Percentiles rank a stretch among this genome's conserved stretches.
These are phyloP conservation scores for Oncorhynchus tshawytscha DNA, from an alignment of 2,113 vertebrate genomes.

Conservation along the genomic window DNA sequence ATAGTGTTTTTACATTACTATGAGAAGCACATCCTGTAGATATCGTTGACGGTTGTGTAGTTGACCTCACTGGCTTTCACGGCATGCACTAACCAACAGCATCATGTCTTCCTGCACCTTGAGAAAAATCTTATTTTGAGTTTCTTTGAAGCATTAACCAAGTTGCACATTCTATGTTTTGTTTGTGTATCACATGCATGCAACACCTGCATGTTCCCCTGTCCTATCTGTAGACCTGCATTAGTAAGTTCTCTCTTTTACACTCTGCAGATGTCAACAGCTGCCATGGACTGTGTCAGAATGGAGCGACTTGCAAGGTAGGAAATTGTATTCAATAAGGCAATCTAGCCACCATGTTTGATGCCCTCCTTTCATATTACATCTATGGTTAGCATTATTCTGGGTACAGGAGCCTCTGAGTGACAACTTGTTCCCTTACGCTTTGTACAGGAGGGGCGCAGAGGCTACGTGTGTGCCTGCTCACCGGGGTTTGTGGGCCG, in stretches of 20 bases:
- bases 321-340: slow-evolving; percentile 6
- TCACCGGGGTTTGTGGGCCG: slow-evolving; percentile 81
- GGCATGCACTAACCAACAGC: not conserved
- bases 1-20: too few species aligned
- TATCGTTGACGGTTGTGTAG: not conserved
- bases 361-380: not conserved
- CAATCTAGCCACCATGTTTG: not conserved
- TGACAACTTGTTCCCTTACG: not conserved
- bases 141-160: not conserved
- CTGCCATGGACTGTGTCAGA: slow-evolving; percentile 89
- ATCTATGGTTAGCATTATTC: not conserved
- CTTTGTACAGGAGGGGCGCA: slow-evolving; percentile 71
- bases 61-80: not conserved
- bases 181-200: slow-evolving; percentile 21
- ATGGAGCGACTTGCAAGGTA: slow-evolving; percentile 91
- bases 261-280: slow-evolving; percentile 78
- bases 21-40: not conserved
- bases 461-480: slow-evolving; percentile 84
- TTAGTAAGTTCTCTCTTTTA: not conserved
- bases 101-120: not conserved
- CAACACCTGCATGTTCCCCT: not conserved
- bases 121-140: not conserved
- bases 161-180: not conserved
- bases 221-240: not conserved
- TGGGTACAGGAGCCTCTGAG: not conserved